Evolutionary conservation across 2,113 vertebrate species (phyloP), one percentile per base, ranked within the genome.

Genomic region (Lucifuga dentata): DNA sequence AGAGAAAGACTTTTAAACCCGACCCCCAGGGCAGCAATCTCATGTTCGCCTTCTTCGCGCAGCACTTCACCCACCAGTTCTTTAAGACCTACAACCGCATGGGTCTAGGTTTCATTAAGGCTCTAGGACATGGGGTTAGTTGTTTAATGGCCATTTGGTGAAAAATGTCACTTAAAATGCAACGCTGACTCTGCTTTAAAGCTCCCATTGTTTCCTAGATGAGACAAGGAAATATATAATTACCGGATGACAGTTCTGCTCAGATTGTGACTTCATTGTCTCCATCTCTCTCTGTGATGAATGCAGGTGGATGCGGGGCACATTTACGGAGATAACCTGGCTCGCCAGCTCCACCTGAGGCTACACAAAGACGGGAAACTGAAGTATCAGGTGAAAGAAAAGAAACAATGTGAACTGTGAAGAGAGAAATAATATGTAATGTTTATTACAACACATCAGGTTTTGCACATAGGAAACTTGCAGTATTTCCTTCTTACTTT

Each of bases 11-110:
- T 9, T 99, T 99, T 75, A 92, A 94, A 35, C 93, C 94, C 0
- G 96, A 97, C 59, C 97, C 97, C 0, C 95, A 92, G 76, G 94
- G 96, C 53, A 78, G 92, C 78, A 99, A 97, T 86, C 78, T 99
- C 69, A 94, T 99, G 95, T 99, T 99, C 38, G 95, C 96, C 63
- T 99, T 99, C 92, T 99, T 99, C 0, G 98, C 98, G 2, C 98
- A 99, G 83, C 97, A 99, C 71, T 99, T 99, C 86, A 99, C 97
- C 0, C 98, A 99, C 79, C 98, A 99, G 91, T 98, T 99, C 93
- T 98, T 99, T 73, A 98, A 98, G 91, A 98, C 98, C 0, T 94
- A 94, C 0, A 97, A 97, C 50, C 94, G 94, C 58, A 94, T 97
- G 94, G 98, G 98, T 0, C 86, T 93, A 0, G 97, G 95, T 29